Percentiles rank a stretch among this genome's conserved stretches.
Conservation (phyloP, 2,113 vertebrate species). For the Patagioenas fasciata region DNA sequence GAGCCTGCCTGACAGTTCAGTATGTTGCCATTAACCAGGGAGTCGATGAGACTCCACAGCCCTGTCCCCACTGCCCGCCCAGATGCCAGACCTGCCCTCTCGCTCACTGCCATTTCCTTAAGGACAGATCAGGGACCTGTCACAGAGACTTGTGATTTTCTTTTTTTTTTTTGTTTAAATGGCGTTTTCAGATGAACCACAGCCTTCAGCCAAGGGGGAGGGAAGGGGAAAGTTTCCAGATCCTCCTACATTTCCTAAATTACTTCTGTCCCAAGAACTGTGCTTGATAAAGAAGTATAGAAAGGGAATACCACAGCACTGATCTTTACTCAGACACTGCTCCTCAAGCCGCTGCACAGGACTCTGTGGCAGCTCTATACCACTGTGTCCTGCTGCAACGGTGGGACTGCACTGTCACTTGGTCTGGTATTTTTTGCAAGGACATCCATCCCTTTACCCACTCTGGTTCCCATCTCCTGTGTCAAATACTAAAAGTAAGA, state of each 20-base stretch:
- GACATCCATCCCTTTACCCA: not conserved
- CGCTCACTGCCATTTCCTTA: not conserved
- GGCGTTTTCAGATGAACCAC: not conserved
- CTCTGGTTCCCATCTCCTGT: not conserved
- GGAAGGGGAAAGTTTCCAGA: not conserved
- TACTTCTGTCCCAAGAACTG: not conserved
- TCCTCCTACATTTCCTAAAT: not conserved
- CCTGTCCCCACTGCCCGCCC: not conserved
- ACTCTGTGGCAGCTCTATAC: not conserved
- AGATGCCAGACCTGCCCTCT: not conserved
- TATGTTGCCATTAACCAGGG: not conserved
- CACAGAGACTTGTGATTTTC: not conserved
- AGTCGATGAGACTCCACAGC: not conserved
- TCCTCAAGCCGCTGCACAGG: not conserved
- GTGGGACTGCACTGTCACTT: not conserved
- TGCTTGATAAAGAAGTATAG: not conserved
- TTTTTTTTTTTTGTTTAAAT: too few species aligned
- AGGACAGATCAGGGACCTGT: not conserved
- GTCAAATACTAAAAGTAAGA: not conserved
- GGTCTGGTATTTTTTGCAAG: not conserved
- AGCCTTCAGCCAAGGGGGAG: not conserved
- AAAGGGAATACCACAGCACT: not conserved
- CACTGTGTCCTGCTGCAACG: not conserved
- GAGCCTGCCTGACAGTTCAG: conserved; percentile 19
- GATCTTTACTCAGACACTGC: not conserved